Percentiles rank a stretch among this genome's conserved stretches.
phyloP scores from a whole-genome alignment of 2,113 vertebrate genomes.

The Alces alces region DNA sequence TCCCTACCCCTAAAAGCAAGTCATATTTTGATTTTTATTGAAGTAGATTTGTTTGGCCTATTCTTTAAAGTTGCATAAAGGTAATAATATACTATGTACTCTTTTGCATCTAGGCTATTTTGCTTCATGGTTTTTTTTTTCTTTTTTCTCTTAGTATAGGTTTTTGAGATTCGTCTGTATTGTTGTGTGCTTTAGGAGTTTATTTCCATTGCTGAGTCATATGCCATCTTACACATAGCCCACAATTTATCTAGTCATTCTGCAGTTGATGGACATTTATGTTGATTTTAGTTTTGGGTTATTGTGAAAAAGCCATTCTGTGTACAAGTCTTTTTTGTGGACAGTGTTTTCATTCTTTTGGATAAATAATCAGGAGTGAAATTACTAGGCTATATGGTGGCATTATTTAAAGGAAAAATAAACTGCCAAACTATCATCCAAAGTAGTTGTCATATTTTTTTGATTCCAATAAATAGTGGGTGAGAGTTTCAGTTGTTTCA shows the following conservation, averaged over 20 bases:
- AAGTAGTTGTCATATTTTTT: background rate
- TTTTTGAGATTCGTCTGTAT: background rate
- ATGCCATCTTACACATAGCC: background rate
- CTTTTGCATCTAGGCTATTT: background rate
- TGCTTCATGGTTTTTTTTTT: background rate
- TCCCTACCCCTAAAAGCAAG: background rate
- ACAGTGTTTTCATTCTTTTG: background rate
- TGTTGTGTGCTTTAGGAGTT: background rate
- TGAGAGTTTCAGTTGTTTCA: background rate
- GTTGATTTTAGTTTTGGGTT: background rate
- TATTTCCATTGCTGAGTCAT: background rate
- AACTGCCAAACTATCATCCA: background rate
- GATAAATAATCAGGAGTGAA: background rate
- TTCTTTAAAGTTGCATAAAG: background rate
- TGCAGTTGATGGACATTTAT: background rate
- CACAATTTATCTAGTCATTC: background rate
- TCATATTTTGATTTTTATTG: background rate
- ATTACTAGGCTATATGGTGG: background rate
- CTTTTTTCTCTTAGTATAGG: background rate
- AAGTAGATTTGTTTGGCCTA: background rate
- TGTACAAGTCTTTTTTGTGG: background rate
- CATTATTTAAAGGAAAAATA: background rate
- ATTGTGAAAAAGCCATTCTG: background rate
- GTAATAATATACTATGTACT: background rate
- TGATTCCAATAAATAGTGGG: background rate